Evolutionary conservation across 2,797 vertebrate species (phyloP), one percentile per base, ranked within the genome.

Genomic region (Gymnoscopelus braueri): DNA sequence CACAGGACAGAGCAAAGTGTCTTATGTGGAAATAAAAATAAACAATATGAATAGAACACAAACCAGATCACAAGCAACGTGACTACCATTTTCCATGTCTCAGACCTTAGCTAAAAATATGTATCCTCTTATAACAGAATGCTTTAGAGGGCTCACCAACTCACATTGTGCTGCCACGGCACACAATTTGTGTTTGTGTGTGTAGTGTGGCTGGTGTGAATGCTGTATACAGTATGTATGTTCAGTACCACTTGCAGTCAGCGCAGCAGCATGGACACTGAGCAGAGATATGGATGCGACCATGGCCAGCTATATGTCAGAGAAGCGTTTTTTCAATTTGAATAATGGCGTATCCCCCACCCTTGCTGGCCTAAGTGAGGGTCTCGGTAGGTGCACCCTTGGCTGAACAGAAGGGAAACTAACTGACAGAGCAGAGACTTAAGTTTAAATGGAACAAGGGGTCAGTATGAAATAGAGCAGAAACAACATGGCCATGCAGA

Each of bases 391-490:
- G 67, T 72, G 65, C 63, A 26, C 39, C 75, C 50, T 66, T 44
- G 64, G 67, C 72, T 69, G 72, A 83, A 61, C 80, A 87, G 56
- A 80, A 79, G 80, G 74, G n/a, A 70, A 78, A 66, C 69, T 91
- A 83, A 88, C 32, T 5, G 32, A 5, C 2, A 44, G 2, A 9
- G 39, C 88, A 88, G 77, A 88, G 39, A 88, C 85, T 85, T 65
- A 74, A 75, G 19, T 74, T n/a, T 8, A 8, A 72, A 79, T 74
- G 60, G 83, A 89, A 88, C 79, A 35, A 44, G 77, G 88, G 86
- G 89, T 88, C 87, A 86, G 79, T 69, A 71, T 85, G 87, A 93
- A 92, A 68, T 89, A 79, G 89, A 92, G 89, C 88, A 92, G 91
- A 93, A 92, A 85, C 83, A 89, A 90, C 82, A 77, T 81, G 77